Base-by-base conservation (phyloP, 64 coral and sea anemone genomes). In the Exaiptasia diaphana region DNA sequence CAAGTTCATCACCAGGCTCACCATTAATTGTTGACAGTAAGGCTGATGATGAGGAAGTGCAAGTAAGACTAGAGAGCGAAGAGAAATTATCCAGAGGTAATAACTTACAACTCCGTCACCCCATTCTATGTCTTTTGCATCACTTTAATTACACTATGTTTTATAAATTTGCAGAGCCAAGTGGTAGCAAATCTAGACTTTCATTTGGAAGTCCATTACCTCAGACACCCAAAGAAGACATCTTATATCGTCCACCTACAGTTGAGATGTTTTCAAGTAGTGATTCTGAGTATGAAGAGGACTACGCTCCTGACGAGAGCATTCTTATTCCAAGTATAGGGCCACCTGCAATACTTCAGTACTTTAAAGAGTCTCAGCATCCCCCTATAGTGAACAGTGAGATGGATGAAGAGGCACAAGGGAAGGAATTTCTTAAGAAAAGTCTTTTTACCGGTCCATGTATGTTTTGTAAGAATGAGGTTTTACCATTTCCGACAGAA, bases 361-460 rank as follows among this genome's bases (percentile, higher is more conserved):
- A 99, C 38, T 68, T 92, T n/a, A 99, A 99, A 32, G 95, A 99
- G 45, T 99, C 95, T 0, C 82, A 89, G 17, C 80, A 99, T 34
- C 95, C 95, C 27, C 90, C 89, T 11, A 44, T 99, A 17, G 41
- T 71, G 11, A 89, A 93, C 30, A 81, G 81, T 4, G 59, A 85
- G 36, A 64, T 78, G 28, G 41, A 68, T 2, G 29, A 77, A 21
- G 82, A 76, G 55, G 14, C 29, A 1, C 14, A 44, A 14, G 72
- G 46, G 17, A 53, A 61, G 46, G 88, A 91, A 41, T 64, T 75
- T 31, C 61, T 91, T 7, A 83, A 70, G 38, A 82, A 38, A 5
- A 91, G 88, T 30, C 29, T 74, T 32, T 89, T 79, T 73, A 79
- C 85, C 85, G 91, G 91, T 24, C 84, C 83, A 0, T 97, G 93